These are phyloP conservation scores for Sphaerodactylus townsendi DNA, from an alignment of 2,113 vertebrate species.

Conservation along the genomic window DNA sequence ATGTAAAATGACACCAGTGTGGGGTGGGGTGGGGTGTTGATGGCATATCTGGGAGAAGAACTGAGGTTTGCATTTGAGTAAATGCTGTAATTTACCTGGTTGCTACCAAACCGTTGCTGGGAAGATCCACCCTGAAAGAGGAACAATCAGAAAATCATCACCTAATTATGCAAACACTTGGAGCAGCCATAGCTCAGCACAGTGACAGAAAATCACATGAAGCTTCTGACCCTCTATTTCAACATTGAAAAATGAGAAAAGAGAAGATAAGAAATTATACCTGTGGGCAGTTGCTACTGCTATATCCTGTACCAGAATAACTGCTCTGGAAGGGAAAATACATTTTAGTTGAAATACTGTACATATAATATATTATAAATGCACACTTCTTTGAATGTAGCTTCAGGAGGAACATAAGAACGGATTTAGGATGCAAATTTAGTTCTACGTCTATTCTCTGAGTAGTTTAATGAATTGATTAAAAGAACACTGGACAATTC, in stretches of 20 bases:
- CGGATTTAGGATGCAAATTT: background rate
- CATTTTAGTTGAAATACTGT: background rate
- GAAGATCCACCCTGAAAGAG: too few species aligned
- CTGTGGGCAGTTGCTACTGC: slow-evolving; percentile 1
- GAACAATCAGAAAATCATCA: too few species aligned
- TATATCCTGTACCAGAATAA: background rate
- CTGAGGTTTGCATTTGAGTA: too few species aligned
- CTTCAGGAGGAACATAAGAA: background rate
- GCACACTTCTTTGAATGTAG: background rate
- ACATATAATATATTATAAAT: background rate
- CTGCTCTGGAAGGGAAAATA: background rate
- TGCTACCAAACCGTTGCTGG: too few species aligned
- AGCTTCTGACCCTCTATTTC: background rate
- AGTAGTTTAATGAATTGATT: background rate
- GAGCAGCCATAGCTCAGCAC: background rate
- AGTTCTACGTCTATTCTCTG: background rate
- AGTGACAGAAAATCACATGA: background rate
- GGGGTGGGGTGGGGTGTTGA: too few species aligned
- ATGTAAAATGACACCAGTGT: too few species aligned
- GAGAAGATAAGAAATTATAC: background rate
- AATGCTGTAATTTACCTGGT: too few species aligned
- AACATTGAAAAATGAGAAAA: background rate
- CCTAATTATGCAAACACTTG: background rate
- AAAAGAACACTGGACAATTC: background rate
- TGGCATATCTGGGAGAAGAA: too few species aligned